These are phyloP conservation scores for Tribolium freemani DNA, from an alignment of 2,888 invertebrate species.

Conservation along the genomic window DNA sequence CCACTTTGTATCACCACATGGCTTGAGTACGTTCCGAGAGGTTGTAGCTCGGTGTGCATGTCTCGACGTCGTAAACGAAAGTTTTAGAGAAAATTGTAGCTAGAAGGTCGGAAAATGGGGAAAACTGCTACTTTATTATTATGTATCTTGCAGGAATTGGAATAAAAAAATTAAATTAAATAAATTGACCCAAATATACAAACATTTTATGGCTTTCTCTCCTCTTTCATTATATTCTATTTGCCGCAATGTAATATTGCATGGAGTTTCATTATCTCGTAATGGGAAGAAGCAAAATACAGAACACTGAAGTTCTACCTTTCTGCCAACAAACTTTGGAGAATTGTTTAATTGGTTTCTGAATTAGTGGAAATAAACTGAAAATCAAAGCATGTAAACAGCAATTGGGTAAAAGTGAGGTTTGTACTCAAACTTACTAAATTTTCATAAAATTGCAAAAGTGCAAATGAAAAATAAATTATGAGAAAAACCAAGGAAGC, in stretches of 20 bases:
- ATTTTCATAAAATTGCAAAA: too few relatives aligned
- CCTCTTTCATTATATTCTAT: background rate
- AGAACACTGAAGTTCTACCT: background rate
- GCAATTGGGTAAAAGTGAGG: too few relatives aligned
- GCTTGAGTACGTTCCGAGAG: background rate
- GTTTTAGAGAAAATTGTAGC: background rate
- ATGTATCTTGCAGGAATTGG: background rate
- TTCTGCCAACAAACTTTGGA: background rate
- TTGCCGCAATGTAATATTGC: background rate
- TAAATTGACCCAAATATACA: background rate
- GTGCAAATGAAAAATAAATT: too few relatives aligned
- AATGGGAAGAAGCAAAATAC: background rate
- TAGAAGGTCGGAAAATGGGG: background rate
- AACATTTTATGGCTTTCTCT: background rate
- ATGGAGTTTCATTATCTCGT: background rate
- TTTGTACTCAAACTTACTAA: too few relatives aligned
- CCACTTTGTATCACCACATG: conserved; percentile 28
- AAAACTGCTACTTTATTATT: background rate
- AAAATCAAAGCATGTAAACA: too few relatives aligned
- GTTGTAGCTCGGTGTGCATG: background rate
- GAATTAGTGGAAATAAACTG: background rate
- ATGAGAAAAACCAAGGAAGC: too few relatives aligned
- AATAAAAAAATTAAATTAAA: background rate
- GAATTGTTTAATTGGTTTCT: background rate
- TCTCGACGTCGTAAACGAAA: background rate